These are phyloP conservation scores for Monomorium pharaonis DNA, from an alignment of 1,140 invertebrate species.

Conservation along the genomic window DNA sequence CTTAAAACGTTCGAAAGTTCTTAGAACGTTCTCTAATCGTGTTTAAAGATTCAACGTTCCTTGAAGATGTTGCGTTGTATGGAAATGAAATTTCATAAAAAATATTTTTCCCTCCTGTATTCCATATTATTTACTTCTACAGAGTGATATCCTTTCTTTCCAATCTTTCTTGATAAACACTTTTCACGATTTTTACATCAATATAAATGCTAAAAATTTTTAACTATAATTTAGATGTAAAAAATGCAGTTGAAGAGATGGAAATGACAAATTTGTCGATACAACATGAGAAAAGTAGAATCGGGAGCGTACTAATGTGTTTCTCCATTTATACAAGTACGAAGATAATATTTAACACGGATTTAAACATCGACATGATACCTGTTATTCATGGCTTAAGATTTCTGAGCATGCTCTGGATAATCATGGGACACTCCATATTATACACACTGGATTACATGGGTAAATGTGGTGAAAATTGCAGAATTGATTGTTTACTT, in stretches of 20 bases:
- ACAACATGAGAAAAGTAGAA: background rate
- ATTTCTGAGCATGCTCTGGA: conserved; percentile 85
- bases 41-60: too few relatives aligned
- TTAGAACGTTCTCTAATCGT: too few relatives aligned
- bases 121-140: background rate
- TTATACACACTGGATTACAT: conserved; percentile 81
- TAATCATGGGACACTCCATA: conserved; percentile 82
- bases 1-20: too few relatives aligned
- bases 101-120: background rate
- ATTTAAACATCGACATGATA: conserved; percentile 72
- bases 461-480: conserved; percentile 69
- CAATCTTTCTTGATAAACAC: background rate
- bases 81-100: background rate
- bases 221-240: background rate
- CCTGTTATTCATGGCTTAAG: conserved; percentile 81
- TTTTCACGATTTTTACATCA: background rate
- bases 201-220: conserved; percentile 2
- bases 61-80: too few relatives aligned
- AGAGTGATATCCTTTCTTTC: background rate
- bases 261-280: conserved; percentile 24
- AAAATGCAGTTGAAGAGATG: conserved; percentile 48
- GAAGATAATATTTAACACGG: conserved; percentile 77
- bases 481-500: background rate
- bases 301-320: conserved; percentile 77
- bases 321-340: conserved; percentile 84